A percentile compares a stretch with the other conserved stretches of the same genome.
Conservation (phyloP, 2,888 invertebrate genomes). For the Bibio marci region DNA sequence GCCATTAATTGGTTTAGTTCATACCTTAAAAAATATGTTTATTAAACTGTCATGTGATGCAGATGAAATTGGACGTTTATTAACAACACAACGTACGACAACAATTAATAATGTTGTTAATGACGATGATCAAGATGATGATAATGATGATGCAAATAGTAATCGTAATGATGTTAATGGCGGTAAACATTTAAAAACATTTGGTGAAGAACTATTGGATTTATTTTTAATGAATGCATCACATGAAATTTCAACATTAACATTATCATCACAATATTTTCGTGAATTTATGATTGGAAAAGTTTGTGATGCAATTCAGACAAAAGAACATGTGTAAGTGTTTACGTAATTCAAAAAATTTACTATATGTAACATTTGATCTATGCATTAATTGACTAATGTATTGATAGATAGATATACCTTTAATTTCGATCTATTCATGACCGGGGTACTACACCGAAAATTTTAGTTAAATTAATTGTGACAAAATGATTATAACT, state of each 20-base stretch:
- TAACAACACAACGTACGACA: background rate
- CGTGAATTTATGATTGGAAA: constrained; percentile 3
- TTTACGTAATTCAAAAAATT: too few relatives aligned
- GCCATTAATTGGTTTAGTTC: background rate
- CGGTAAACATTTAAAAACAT: background rate
- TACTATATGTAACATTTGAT: too few relatives aligned
- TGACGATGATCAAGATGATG: too few relatives aligned
- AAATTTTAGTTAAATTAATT: too few relatives aligned
- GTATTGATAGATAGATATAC: too few relatives aligned
- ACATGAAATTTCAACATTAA: constrained; percentile 21
- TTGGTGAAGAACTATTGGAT: constrained; percentile 16
- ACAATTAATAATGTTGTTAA: background rate
- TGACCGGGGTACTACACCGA: too few relatives aligned
- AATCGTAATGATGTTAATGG: too few relatives aligned
- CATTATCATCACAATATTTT: constrained; percentile 17
- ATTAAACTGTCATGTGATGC: background rate
- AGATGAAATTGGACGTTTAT: constrained; percentile 3
- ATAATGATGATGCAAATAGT: too few relatives aligned
- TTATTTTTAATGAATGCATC: constrained; percentile 20
- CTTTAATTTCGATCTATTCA: too few relatives aligned
- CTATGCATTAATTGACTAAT: too few relatives aligned
- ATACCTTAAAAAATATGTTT: constrained; percentile 4
- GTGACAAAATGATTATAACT: too few relatives aligned
- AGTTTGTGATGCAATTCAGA: constrained; percentile 2
- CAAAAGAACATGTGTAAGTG: background rate